Evolutionary conservation across 2,113 vertebrate genomes (phyloP), one percentile per base, ranked within the genome.

Genomic region (Planiliza haematocheilus): DNA sequence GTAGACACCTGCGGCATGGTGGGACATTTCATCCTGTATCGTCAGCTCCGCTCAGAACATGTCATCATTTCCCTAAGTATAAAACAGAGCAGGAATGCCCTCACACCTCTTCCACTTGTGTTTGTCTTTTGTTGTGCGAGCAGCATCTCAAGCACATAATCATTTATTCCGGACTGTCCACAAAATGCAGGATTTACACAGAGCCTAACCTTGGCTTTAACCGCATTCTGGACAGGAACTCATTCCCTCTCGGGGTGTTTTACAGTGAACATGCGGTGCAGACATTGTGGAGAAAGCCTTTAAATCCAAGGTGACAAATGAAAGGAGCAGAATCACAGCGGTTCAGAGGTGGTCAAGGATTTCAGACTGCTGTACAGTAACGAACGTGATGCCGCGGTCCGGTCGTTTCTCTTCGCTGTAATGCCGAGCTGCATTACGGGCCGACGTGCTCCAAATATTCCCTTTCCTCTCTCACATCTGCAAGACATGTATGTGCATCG

Each of bases 301-400:
- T 70, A 59, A 76, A 77, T 66, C 48, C 18, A 24, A 14, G 18
- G 45, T 64, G 65, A 63, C 66, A 73, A 53, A 56, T 34, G 2
- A 36, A 81, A 71, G 21, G 18, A 56, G 36, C 8, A 38, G 36
- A 66, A 68, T 58, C 59, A 45, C 2, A 14, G 8, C 1, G 63
- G 62, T 52, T 76, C 63, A 86, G 73, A 78, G 48, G 14, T 70
- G 68, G 64, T 83, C 71, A 77, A 74, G 66, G 62, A 71, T 87
- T 76, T 78, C 21, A 67, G 18, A 72, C 77, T 46, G 37, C 59
- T 17, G 14, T 0, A 43, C 75, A 62, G 55, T 46, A 11, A 59
- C 66, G 18, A 60, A 41, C 7, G 48, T 65, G 17, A 74, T n/a
- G 51, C 56, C 79, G 62, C 24, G 38, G 57, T 61, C 52, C 30